A percentile compares a stretch with the other conserved stretches of the same genome.
These are phyloP conservation scores for Cheiracanthium punctorium DNA, from an alignment of 2,888 invertebrate species.

Conservation along the genomic window DNA sequence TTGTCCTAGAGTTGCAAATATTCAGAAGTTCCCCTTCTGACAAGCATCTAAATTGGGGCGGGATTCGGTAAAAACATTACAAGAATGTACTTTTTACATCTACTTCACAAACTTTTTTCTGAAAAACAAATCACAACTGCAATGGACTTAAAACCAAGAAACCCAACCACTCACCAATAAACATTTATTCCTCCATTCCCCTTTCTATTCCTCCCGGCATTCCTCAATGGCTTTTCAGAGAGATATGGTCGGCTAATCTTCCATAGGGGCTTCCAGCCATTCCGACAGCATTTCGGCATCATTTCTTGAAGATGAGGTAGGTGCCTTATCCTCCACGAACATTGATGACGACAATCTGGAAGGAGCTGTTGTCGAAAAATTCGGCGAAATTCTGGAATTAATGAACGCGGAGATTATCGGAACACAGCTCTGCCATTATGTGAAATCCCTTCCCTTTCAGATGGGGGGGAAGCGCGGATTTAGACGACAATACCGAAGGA, in stretches of 20 bases:
- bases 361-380: not conserved
- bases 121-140: too few relatives aligned
- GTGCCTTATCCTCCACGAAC: not conserved
- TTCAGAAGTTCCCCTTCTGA: too few relatives aligned
- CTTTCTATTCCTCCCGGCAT: too few relatives aligned
- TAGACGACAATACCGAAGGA: not conserved
- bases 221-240: too few relatives aligned
- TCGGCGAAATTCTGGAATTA: not conserved
- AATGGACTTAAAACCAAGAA: too few relatives aligned
- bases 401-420: not conserved
- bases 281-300: not conserved
- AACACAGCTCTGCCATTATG: not conserved
- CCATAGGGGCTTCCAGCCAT: not conserved
- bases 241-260: not conserved
- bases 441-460: not conserved
- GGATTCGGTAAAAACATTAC: too few relatives aligned
- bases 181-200: too few relatives aligned
- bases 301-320: not conserved
- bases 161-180: too few relatives aligned
- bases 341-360: not conserved
- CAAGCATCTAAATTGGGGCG: too few relatives aligned
- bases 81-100: too few relatives aligned
- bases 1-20: too few relatives aligned
- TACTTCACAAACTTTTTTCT: too few relatives aligned
- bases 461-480: not conserved